Conservation (phyloP, 1,140 invertebrate genomes). For the Apis laboriosa region DNA sequence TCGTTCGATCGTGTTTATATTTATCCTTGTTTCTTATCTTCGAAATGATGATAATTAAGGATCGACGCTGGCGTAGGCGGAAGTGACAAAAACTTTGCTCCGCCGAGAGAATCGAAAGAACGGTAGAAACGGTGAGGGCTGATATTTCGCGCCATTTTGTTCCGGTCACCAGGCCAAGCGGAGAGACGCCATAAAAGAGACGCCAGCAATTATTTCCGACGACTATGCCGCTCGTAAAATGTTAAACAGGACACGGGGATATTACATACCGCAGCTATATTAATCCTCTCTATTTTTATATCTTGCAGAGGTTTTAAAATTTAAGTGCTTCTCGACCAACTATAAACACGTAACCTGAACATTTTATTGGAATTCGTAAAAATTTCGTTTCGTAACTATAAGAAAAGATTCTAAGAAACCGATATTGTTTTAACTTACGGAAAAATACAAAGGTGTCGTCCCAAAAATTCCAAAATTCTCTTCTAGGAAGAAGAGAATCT, state of each 20-base stretch:
- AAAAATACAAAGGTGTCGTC: no score
- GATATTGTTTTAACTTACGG: no score
- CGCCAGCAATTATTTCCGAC: background rate
- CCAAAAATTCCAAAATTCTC: no score
- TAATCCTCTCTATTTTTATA: background rate
- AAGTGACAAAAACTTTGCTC: constrained; percentile 45
- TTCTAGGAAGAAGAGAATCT: no score
- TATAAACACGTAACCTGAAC: background rate
- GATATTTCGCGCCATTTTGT: background rate
- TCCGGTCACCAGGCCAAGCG: background rate
- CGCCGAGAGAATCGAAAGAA: constrained; percentile 21
- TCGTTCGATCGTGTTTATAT: background rate
- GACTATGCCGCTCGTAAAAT: background rate
- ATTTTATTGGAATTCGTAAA: background rate
- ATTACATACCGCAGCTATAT: background rate
- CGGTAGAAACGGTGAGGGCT: background rate
- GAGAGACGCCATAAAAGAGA: background rate
- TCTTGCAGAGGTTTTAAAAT: background rate
- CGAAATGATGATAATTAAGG: background rate
- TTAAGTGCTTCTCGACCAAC: background rate
- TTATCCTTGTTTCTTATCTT: background rate
- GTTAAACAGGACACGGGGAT: background rate
- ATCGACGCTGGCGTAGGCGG: constrained; percentile 43
- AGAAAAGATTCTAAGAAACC: no score
- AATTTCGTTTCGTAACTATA: background rate